phyloP scores from a whole-genome alignment of 2,113 vertebrate genomes.

The Acanthochromis polyacanthus region DNA sequence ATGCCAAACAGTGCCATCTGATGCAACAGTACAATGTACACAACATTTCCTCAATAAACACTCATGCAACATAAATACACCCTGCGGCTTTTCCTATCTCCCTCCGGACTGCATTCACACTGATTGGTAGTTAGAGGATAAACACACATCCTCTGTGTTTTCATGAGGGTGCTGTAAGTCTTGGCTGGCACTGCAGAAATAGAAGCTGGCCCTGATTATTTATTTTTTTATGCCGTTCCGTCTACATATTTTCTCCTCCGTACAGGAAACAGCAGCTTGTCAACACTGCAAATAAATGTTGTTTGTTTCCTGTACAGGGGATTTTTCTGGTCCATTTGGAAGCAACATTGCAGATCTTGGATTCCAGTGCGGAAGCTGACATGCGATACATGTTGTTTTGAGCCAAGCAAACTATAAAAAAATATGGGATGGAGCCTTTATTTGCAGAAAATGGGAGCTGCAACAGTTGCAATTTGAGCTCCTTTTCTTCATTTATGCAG shows the following conservation, averaged over 20 bases:
- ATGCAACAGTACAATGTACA: too few relatives aligned
- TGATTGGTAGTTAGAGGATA: conserved; percentile 44
- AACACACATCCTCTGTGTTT: conserved; percentile 48
- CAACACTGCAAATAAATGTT: conserved; percentile 72
- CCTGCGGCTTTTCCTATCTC: conserved; percentile 31
- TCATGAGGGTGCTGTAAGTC: conserved; percentile 24
- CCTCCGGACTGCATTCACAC: background rate
- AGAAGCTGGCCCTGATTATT: conserved; percentile 34
- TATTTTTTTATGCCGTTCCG: background rate
- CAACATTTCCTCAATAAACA: background rate
- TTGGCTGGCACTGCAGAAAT: conserved; percentile 33
- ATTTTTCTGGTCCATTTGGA: conserved; percentile 45
- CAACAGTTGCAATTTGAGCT: conserved; percentile 1
- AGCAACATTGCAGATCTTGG: conserved; percentile 28
- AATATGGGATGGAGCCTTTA: conserved; percentile 23
- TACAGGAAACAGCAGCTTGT: conserved; percentile 76
- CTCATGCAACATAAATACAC: conserved; percentile 10
- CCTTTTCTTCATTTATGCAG: background rate
- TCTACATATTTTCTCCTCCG: conserved; percentile 56
- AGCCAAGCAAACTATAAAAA: conserved; percentile 32
- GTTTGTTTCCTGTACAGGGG: conserved; percentile 71
- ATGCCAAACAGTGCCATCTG: background rate
- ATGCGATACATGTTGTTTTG: conserved; percentile 33
- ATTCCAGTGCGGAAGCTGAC: conserved; percentile 5
- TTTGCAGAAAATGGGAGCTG: conserved; percentile 22